Evolutionary conservation across 2,888 invertebrate genomes (phyloP).

Genomic region (Ceriagrion tenellum): DNA sequence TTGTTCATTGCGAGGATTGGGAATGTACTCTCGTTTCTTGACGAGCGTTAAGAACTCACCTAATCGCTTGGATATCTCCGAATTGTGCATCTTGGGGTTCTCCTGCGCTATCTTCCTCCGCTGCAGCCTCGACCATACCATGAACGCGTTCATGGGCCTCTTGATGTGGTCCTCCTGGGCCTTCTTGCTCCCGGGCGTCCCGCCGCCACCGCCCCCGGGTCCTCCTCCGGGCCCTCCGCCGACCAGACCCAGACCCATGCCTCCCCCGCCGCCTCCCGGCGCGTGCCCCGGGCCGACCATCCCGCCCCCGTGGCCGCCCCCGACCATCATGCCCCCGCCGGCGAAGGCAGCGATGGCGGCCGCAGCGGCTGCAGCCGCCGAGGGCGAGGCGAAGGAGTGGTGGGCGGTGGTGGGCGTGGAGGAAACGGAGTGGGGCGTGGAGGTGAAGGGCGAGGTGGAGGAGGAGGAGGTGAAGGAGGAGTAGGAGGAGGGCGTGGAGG

Average conservation of each 20-base stretch:
- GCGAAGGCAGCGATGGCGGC: slow-evolving; percentile 80
- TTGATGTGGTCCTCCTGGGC: slow-evolving; percentile 93
- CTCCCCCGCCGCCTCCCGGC: slow-evolving; percentile 64
- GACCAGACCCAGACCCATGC: slow-evolving; percentile 39
- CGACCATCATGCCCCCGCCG: slow-evolving; percentile 80
- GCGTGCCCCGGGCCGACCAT: slow-evolving; percentile 74
- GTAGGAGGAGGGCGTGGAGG: slow-evolving; percentile 14
- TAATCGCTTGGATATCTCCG: slow-evolving; percentile 94
- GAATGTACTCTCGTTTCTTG: too few species aligned
- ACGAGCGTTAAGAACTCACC: slow-evolving; percentile 76
- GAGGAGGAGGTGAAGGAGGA: slow-evolving; percentile 2
- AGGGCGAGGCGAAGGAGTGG: slow-evolving; percentile 50
- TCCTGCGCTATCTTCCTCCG: slow-evolving; percentile 95
- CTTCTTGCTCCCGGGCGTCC: slow-evolving; percentile 76
- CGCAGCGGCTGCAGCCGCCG: slow-evolving; percentile 81
- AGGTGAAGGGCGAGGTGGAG: neutral
- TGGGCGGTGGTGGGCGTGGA: slow-evolving; percentile 30
- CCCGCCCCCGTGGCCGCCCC: slow-evolving; percentile 81
- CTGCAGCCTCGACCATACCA: slow-evolving; percentile 96
- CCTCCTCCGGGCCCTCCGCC: neutral
- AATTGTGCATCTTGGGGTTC: slow-evolving; percentile 99
- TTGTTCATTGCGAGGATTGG: neutral
- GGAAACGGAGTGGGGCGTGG: slow-evolving; percentile 11
- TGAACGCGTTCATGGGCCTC: slow-evolving; percentile 96
- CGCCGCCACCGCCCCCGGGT: neutral